Percentiles rank a stretch among this genome's conserved stretches.
These are phyloP conservation scores for Lithophane ornitopus DNA, from an alignment of 2,888 invertebrate species.

Conservation along the genomic window DNA sequence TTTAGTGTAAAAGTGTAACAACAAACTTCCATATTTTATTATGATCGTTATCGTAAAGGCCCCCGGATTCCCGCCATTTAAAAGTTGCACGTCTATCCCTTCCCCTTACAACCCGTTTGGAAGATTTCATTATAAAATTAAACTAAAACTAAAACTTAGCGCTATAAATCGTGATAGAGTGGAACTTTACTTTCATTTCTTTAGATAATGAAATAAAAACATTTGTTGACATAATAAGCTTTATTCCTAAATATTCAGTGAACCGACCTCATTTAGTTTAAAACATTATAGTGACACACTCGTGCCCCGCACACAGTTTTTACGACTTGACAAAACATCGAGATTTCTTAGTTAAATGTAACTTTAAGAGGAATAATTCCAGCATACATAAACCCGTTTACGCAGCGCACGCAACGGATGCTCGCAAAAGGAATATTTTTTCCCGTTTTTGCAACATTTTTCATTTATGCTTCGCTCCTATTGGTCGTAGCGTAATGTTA, in stretches of 20 bases:
- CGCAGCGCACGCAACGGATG: too few species aligned
- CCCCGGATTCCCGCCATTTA: conserved; percentile 82
- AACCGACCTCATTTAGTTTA: neutral
- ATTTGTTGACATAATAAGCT: neutral
- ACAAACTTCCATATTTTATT: conserved; percentile 90
- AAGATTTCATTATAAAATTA: conserved; percentile 88
- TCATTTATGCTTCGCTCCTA: too few species aligned
- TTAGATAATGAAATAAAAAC: conserved; percentile 11
- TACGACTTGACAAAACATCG: too few species aligned
- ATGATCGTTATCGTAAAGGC: conserved; percentile 89
- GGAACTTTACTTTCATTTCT: conserved; percentile 57
- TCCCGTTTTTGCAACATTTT: too few species aligned
- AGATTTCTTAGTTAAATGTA: too few species aligned
- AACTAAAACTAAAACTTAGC: conserved; percentile 81
- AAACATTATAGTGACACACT: neutral
- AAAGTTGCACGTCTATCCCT: conserved; percentile 76
- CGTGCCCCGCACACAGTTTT: too few species aligned
- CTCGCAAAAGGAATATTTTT: too few species aligned
- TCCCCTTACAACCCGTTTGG: conserved; percentile 77
- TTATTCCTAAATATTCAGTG: neutral
- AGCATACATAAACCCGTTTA: too few species aligned
- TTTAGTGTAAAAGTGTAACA: conserved; percentile 86
- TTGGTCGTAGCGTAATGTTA: too few species aligned
- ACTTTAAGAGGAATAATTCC: too few species aligned
- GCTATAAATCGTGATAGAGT: conserved; percentile 63